Base-by-base conservation (phyloP, 2,113 vertebrate genomes). In the Psittacula cyanocephala region DNA sequence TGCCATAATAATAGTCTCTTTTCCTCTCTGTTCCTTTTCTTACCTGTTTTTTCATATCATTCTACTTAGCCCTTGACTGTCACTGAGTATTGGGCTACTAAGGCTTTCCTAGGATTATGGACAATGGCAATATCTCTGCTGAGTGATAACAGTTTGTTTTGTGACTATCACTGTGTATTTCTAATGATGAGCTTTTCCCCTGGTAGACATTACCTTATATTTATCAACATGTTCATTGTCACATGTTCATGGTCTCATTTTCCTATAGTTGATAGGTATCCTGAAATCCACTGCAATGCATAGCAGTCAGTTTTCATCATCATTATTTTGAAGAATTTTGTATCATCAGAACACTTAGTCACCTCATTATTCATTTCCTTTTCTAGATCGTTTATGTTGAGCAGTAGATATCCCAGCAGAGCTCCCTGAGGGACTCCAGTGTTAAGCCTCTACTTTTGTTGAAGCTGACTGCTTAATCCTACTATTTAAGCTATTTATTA, bases 401-500 rank as follows among this genome's bases (percentile, higher is more conserved):
- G 62, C 47, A 39, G 69, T 43, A 81, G 86, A 64, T 93, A 95
- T 60, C 44, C 81, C 65, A 79, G 83, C 55, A 90, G 65, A 92
- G 52, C 49, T 95, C 86, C 86, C 94, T 71, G 60, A 81, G 89
- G 91, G 86, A 95, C 29, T 83, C 27, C 29, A 50, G 55, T 93
- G 57, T 60, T 96, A 92, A 96, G 78, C 60, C 74, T 91, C 55
- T 89, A 84, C 81, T 86, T 96, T 93, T 94, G 96, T 95, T 92
- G 81, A 88, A 92, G 69, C 69, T 92, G 81, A 95, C 94, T 84
- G 64, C 57, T 95, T 96, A 96, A 96, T 96, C 83, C 83, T 84
- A 28, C 50, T 81, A 28, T 81, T 95, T 95, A 93, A 89, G 47
- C 39, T 86, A 31, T 78, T 93, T 91, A 89, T 81, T 92, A 88